Evolutionary conservation across 2,888 invertebrate genomes (phyloP).

Genomic region (Drosophila paracracens): DNA sequence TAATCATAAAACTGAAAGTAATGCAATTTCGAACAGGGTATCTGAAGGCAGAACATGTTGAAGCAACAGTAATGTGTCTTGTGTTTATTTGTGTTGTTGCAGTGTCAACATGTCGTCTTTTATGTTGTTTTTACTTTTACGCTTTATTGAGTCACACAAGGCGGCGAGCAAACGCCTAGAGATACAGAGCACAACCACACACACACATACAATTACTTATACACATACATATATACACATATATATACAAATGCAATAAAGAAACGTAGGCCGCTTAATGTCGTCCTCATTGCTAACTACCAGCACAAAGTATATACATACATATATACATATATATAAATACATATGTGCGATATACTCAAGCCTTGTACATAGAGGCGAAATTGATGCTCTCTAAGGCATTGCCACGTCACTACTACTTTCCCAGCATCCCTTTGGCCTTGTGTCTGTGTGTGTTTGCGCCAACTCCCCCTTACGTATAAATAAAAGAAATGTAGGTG

Average conservation of each 20-base stretch:
- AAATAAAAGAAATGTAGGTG: constrained; percentile 78
- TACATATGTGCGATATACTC: constrained; percentile 8
- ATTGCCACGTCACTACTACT: constrained; percentile 48
- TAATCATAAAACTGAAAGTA: neutral
- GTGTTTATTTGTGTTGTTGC: constrained; percentile 43
- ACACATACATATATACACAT: constrained; percentile 6
- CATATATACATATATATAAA: neutral
- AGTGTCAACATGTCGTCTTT: constrained; percentile 49
- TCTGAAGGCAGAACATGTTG: constrained; percentile 2
- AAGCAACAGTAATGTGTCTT: neutral
- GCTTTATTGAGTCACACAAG: constrained; percentile 58
- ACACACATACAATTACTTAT: constrained; percentile 14
- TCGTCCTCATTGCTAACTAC: constrained; percentile 48
- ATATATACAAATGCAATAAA: constrained; percentile 4
- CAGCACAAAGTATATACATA: constrained; percentile 33
- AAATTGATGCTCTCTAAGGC: constrained; percentile 45
- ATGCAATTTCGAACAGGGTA: neutral
- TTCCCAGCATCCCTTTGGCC: constrained; percentile 39
- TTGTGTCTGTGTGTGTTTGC: constrained; percentile 16
- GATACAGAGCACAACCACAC: constrained; percentile 21
- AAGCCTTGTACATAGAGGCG: constrained; percentile 17
- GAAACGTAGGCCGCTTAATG: constrained; percentile 36
- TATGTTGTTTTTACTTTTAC: constrained; percentile 60
- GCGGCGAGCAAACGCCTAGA: constrained; percentile 35
- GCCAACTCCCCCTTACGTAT: constrained; percentile 27